A percentile compares a stretch with the other conserved stretches of the same genome.
phyloP scores from a whole-genome alignment of 2,888 invertebrate species.

The Andrena flavipes region DNA sequence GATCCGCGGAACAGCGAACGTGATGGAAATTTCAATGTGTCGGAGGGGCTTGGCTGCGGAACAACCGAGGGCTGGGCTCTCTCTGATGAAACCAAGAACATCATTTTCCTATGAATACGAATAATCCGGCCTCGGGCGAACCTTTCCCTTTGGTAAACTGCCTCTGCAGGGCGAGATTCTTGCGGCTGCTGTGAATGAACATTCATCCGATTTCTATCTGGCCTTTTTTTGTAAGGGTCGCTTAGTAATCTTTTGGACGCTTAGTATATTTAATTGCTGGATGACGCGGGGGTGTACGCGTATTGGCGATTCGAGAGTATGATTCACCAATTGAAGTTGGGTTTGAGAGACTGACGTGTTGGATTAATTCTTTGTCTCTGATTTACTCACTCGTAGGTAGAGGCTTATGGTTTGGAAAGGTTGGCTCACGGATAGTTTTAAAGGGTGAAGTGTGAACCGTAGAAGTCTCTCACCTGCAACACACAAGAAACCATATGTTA shows the following conservation, averaged over 20 bases:
- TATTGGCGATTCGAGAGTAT: background rate
- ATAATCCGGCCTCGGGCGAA: constrained; percentile 24
- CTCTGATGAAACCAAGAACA: constrained; percentile 51
- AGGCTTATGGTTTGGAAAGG: too few species aligned
- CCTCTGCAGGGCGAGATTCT: constrained; percentile 5
- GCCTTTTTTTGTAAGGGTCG: background rate
- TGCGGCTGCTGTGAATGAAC: background rate
- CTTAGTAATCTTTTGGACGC: background rate
- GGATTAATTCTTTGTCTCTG: too few species aligned
- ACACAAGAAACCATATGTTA: background rate
- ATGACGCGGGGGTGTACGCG: too few species aligned
- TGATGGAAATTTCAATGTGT: constrained; percentile 67
- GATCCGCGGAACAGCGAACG: constrained; percentile 58
- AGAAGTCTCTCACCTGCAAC: background rate
- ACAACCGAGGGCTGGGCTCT: constrained; percentile 3
- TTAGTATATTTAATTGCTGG: too few species aligned
- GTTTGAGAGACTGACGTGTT: too few species aligned
- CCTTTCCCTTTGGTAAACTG: constrained; percentile 11
- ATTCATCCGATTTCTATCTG: background rate
- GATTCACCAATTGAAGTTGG: background rate
- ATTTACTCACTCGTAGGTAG: too few species aligned
- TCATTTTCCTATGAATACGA: constrained; percentile 59
- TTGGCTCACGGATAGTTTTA: background rate
- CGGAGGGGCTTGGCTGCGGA: constrained; percentile 14
- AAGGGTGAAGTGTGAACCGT: background rate